Percentiles rank a stretch among this genome's conserved stretches.
Evolutionary conservation across 2,797 vertebrate species (phyloP).

Genomic region (Poeciliopsis gracilis): DNA sequence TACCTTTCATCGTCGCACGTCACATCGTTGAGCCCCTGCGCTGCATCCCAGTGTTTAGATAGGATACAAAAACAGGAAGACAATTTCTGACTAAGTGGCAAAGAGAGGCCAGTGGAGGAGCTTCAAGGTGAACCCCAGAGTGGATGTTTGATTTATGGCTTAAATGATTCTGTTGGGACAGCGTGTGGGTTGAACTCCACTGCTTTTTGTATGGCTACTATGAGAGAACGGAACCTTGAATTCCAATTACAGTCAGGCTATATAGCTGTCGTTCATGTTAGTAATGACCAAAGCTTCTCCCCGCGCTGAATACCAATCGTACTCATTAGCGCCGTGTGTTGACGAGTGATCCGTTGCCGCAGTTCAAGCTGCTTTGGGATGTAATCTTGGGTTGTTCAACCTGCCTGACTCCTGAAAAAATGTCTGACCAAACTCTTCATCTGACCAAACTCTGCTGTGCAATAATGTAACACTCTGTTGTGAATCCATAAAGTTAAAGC

Average conservation of each 20-base stretch:
- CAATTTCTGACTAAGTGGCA: conserved; percentile 52
- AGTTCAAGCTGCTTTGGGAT: background rate
- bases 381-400: background rate
- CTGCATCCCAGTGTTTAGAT: conserved; percentile 38
- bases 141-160: conserved; percentile 71
- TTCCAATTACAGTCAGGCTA: conserved; percentile 65
- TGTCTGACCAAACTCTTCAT: background rate
- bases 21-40: conserved; percentile 23
- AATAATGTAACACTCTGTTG: background rate
- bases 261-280: conserved; percentile 69
- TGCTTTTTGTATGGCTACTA: conserved; percentile 67
- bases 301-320: conserved; percentile 35
- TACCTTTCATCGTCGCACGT: conserved; percentile 20
- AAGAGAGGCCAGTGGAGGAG: conserved; percentile 54
- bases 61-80: conserved; percentile 44
- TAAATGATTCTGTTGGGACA: conserved; percentile 65
- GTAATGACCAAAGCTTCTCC: conserved; percentile 60
- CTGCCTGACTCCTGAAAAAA: background rate
- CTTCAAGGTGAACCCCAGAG: conserved; percentile 65
- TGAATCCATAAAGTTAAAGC: background rate
- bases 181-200: conserved; percentile 49
- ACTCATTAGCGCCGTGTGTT: conserved; percentile 36
- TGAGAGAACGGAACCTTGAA: conserved; percentile 63
- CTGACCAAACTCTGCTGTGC: too few species aligned
- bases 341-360: conserved; percentile 56